phyloP scores from a whole-genome alignment of 1,140 invertebrate genomes.

The Phymastichus coffea region DNA sequence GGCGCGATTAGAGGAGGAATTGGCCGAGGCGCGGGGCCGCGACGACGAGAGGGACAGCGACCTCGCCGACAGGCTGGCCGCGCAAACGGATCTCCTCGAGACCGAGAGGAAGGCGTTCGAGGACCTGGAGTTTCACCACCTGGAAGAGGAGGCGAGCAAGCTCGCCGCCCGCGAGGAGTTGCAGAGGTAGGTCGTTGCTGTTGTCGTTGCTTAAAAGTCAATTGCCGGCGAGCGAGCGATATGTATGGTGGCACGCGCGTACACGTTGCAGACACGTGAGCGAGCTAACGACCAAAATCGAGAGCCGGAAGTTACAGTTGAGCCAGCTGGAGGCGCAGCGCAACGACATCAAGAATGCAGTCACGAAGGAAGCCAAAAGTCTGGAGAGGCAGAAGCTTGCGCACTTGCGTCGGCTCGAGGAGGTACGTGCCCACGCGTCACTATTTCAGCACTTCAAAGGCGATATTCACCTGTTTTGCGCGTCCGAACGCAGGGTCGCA shows the following conservation, averaged over 20 bases:
- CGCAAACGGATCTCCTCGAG: slow-evolving; percentile 67
- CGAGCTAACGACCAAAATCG: slow-evolving; percentile 66
- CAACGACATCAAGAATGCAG: slow-evolving; percentile 61
- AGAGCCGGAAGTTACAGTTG: slow-evolving; percentile 64
- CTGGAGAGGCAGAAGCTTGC: slow-evolving; percentile 64
- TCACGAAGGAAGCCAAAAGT: slow-evolving; percentile 64
- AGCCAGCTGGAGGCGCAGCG: slow-evolving; percentile 69
- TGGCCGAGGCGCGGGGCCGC: slow-evolving; percentile 38
- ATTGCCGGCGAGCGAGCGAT: too few species aligned
- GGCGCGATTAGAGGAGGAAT: slow-evolving; percentile 44
- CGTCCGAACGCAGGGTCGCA: slow-evolving; percentile 48
- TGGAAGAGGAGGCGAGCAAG: slow-evolving; percentile 86
- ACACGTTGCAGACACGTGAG: slow-evolving; percentile 60
- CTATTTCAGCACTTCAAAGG: slow-evolving; percentile 38
- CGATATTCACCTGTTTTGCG: neutral
- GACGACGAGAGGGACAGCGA: slow-evolving; percentile 32
- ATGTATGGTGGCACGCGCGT: too few species aligned
- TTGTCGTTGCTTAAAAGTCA: too few species aligned
- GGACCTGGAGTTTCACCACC: slow-evolving; percentile 89
- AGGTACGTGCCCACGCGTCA: too few species aligned
- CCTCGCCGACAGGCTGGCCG: slow-evolving; percentile 41
- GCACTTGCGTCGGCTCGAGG: slow-evolving; percentile 63
- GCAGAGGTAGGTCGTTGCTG: slow-evolving; percentile 62
- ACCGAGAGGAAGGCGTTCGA: slow-evolving; percentile 82
- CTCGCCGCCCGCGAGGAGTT: slow-evolving; percentile 79